These are phyloP conservation scores for Heliconius charithonia DNA, from an alignment of 2,888 invertebrate genomes.

Conservation along the genomic window DNA sequence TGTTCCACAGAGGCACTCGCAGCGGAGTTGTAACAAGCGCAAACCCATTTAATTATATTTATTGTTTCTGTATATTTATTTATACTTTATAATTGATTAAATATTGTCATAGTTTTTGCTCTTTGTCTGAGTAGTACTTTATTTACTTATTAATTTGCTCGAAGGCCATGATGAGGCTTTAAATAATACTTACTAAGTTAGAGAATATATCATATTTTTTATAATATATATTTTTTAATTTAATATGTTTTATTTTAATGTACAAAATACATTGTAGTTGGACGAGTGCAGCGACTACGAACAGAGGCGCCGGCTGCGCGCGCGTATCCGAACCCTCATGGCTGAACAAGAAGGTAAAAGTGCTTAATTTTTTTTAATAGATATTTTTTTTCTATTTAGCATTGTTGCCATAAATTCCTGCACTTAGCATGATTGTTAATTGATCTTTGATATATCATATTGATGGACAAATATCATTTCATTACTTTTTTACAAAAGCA, in stretches of 20 bases:
- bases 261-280: constrained; percentile 83
- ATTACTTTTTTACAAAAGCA: neutral
- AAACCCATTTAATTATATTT: neutral
- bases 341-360: constrained; percentile 92
- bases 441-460: neutral
- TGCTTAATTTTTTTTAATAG: neutral
- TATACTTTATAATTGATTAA: constrained; percentile 1
- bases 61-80: neutral
- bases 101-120: too few relatives aligned
- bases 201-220: too few relatives aligned
- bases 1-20: neutral
- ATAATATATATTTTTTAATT: neutral
- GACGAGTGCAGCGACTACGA: constrained; percentile 94
- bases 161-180: too few relatives aligned
- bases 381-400: neutral
- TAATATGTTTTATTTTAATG: neutral
- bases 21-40: neutral
- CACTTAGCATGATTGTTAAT: neutral
- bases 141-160: too few relatives aligned
- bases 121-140: too few relatives aligned
- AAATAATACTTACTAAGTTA: too few relatives aligned
- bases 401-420: neutral
- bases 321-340: constrained; percentile 92
- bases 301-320: constrained; percentile 91
- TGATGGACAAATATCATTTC: neutral